phyloP scores from a whole-genome alignment of 2,888 invertebrate genomes.

The Aelia acuminata region DNA sequence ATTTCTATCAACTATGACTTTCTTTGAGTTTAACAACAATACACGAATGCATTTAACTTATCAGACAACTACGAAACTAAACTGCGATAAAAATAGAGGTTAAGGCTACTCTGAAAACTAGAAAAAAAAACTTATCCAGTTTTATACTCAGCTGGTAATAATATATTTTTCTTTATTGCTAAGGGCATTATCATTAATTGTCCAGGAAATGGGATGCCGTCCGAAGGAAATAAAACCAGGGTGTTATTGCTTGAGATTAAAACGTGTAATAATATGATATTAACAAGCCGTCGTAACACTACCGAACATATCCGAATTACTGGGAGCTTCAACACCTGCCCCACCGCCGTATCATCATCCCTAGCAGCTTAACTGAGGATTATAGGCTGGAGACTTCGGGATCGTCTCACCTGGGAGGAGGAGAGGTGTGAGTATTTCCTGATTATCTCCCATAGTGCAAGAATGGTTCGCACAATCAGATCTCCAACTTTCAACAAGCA shows the following conservation, averaged over 20 bases:
- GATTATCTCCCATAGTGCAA: background rate
- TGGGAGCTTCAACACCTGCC: slow-evolving; percentile 23
- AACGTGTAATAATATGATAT: slow-evolving; percentile 5
- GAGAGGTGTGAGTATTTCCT: background rate
- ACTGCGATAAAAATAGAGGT: background rate
- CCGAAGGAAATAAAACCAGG: background rate
- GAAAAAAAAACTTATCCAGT: background rate
- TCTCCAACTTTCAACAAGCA: background rate
- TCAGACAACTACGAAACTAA: too few relatives aligned
- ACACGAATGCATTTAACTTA: too few relatives aligned
- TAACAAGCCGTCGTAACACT: slow-evolving; percentile 7
- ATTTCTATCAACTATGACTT: too few relatives aligned
- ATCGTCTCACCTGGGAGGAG: background rate
- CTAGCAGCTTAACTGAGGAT: slow-evolving; percentile 8
- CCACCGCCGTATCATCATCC: slow-evolving; percentile 27
- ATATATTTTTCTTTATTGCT: slow-evolving; percentile 12
- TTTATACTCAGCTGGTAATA: background rate
- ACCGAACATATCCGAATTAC: slow-evolving; percentile 18
- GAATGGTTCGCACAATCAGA: background rate
- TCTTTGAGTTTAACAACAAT: too few relatives aligned
- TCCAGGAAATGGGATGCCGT: background rate
- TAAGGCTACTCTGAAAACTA: too few relatives aligned
- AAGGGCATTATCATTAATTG: slow-evolving; percentile 24
- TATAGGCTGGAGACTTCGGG: background rate
- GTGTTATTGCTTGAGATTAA: slow-evolving; percentile 35